These are phyloP conservation scores for Crenuchus spilurus DNA, from an alignment of 2,797 vertebrate species.

Conservation along the genomic window DNA sequence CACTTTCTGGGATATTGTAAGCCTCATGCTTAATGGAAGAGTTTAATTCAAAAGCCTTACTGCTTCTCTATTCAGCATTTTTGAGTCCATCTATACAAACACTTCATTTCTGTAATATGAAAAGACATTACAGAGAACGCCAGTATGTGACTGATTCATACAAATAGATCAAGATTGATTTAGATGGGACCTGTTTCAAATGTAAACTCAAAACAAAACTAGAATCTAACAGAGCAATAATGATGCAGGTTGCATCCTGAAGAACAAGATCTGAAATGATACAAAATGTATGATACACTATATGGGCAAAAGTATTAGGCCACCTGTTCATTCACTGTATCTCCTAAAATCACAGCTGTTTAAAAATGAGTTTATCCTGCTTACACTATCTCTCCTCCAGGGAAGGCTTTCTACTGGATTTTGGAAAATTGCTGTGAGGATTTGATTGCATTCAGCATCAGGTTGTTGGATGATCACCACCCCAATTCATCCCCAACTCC, in stretches of 20 bases:
- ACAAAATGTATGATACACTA: slow-evolving; percentile 12
- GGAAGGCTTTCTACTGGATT: too few relatives aligned
- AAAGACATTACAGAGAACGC: slow-evolving; percentile 68
- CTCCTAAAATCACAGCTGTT: too few relatives aligned
- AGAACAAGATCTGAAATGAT: slow-evolving; percentile 42
- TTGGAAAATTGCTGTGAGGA: too few relatives aligned
- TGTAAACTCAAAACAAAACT: slow-evolving; percentile 69
- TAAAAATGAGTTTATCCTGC: too few relatives aligned
- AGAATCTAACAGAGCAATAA: slow-evolving; percentile 41
- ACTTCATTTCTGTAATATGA: slow-evolving; percentile 61
- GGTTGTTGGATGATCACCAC: too few relatives aligned
- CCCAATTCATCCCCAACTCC: too few relatives aligned
- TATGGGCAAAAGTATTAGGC: too few relatives aligned
- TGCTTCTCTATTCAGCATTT: slow-evolving; percentile 73
- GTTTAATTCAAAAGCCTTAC: slow-evolving; percentile 82
- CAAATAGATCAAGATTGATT: slow-evolving; percentile 66
- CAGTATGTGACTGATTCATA: slow-evolving; percentile 71
- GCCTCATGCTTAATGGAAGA: slow-evolving; percentile 58
- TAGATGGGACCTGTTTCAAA: slow-evolving; percentile 83
- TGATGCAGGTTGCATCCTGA: slow-evolving; percentile 24
- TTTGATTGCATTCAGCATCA: too few relatives aligned
- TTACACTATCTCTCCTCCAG: too few relatives aligned
- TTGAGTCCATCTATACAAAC: slow-evolving; percentile 63
- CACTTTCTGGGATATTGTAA: background rate
- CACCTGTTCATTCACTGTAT: too few relatives aligned